Conservation (phyloP, 2,888 invertebrate genomes). For the Callimorpha dominula region DNA sequence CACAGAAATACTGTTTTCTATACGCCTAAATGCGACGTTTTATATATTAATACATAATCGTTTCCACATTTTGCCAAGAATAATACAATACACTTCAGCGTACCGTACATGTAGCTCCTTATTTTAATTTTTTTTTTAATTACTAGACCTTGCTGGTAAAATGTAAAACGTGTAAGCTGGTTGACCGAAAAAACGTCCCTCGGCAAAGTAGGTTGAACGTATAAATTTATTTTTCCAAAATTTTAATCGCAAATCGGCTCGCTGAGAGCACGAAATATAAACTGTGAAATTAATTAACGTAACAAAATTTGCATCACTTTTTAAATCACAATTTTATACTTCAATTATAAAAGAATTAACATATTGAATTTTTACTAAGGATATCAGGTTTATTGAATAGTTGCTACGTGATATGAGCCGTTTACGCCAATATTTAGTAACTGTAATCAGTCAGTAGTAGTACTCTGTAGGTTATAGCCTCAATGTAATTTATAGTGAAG, state of each 20-base stretch:
- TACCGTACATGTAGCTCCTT: slow-evolving; percentile 31
- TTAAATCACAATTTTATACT: slow-evolving; percentile 28
- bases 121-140: slow-evolving; percentile 48
- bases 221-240: slow-evolving; percentile 38
- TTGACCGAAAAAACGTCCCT: slow-evolving; percentile 38
- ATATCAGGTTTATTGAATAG: not conserved
- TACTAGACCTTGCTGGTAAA: slow-evolving; percentile 33
- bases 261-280: slow-evolving; percentile 29
- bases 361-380: slow-evolving; percentile 2
- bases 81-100: not conserved
- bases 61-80: no score
- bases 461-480: not conserved
- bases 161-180: slow-evolving; percentile 38
- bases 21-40: no score
- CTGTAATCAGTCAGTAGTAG: not conserved
- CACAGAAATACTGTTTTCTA: slow-evolving; percentile 11
- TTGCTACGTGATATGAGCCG: not conserved
- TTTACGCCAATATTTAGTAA: not conserved
- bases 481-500: not conserved
- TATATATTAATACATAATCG: no score
- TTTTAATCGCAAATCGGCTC: slow-evolving; percentile 38
- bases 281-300: slow-evolving; percentile 37
- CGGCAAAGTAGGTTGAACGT: slow-evolving; percentile 37
- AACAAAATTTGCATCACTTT: slow-evolving; percentile 16
- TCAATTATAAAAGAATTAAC: slow-evolving; percentile 13